A percentile compares a stretch with the other conserved stretches of the same genome.
Conservation (phyloP, 2,888 invertebrate genomes). For the Mongoloraphidia duomilia region DNA sequence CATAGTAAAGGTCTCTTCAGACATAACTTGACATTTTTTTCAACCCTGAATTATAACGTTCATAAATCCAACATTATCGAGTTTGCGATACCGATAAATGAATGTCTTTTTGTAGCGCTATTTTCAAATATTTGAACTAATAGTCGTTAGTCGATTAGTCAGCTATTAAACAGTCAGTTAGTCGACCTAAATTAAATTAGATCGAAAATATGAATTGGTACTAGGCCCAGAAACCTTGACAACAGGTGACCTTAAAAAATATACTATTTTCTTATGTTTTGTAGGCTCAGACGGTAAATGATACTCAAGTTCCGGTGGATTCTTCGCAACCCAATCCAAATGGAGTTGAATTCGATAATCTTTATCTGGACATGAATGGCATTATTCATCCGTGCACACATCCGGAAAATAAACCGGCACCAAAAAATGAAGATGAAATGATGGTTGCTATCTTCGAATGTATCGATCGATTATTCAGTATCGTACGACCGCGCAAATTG, state of each 20-base stretch:
- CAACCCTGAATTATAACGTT: too few species aligned
- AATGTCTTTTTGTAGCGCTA: too few species aligned
- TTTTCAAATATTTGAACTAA: too few species aligned
- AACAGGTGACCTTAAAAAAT: neutral
- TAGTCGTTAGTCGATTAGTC: too few species aligned
- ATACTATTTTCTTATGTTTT: slow-evolving; percentile 20
- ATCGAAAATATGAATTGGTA: too few species aligned
- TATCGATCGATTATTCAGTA: slow-evolving; percentile 86
- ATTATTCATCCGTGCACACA: slow-evolving; percentile 99
- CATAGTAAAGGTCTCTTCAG: too few species aligned
- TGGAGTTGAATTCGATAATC: slow-evolving; percentile 92
- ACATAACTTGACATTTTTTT: too few species aligned
- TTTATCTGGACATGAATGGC: slow-evolving; percentile 99
- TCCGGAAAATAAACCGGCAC: slow-evolving; percentile 95
- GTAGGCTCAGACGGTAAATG: slow-evolving; percentile 61
- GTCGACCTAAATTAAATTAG: too few species aligned
- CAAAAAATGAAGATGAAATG: slow-evolving; percentile 99
- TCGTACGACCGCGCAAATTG: slow-evolving; percentile 82
- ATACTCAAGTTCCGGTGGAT: slow-evolving; percentile 62
- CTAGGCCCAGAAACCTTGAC: neutral
- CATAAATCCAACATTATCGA: too few species aligned
- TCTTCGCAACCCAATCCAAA: slow-evolving; percentile 86
- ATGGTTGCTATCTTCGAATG: slow-evolving; percentile 99
- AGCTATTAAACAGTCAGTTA: too few species aligned
- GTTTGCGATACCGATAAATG: too few species aligned